Base-by-base conservation (phyloP, 2,888 invertebrate genomes). In the Scaptomyza reducta region DNA sequence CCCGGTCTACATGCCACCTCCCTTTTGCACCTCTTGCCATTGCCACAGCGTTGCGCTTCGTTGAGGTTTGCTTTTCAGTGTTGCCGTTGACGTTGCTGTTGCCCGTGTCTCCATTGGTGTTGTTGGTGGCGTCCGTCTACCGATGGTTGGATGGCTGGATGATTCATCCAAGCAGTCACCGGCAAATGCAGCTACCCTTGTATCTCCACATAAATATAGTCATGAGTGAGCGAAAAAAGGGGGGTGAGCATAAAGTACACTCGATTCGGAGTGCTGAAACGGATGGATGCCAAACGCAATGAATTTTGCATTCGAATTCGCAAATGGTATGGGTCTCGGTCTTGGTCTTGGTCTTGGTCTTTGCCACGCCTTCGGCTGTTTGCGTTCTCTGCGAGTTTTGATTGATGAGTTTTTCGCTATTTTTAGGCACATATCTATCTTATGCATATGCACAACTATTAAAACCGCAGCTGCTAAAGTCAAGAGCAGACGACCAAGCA, bases 371-470 rank as follows among this genome's bases (percentile, higher is more conserved):
- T 58, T 62, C 61, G 65, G 55, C 42, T 38, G 1, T 2, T 38
- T 31, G n/a, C n/a, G 9, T 7, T 31, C 10, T 46, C 38, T 56
- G 46, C n/a, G 42, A 50, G 51, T 71, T 74, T 81, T 77, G 78
- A 73, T 83, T 80, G 73, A 79, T 79, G 87, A 70, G 80, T 77
- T 77, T 73, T 65, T 67, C 63, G 68, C 81, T 81, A 77, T 87
- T 84, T 74, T 80, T 33, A 71, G 62, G 55, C 58, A 50, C 27
- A 49, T 45, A 54, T 63, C 58, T 51, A 45, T 16, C 9, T 10
- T 51, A 27, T 61, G 53, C 46, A 45, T 56, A 70, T 61, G 16
- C 53, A 50, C 50, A 40, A 40, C 42, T 29, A 27, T 45, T 25
- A 22, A 33, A 13, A 27, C 11, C 38, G 54, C 77, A 77, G 60